Percentiles rank a stretch among this genome's conserved stretches.
Conservation (phyloP, 2,797 vertebrate species). For the Amazona finschi region DNA sequence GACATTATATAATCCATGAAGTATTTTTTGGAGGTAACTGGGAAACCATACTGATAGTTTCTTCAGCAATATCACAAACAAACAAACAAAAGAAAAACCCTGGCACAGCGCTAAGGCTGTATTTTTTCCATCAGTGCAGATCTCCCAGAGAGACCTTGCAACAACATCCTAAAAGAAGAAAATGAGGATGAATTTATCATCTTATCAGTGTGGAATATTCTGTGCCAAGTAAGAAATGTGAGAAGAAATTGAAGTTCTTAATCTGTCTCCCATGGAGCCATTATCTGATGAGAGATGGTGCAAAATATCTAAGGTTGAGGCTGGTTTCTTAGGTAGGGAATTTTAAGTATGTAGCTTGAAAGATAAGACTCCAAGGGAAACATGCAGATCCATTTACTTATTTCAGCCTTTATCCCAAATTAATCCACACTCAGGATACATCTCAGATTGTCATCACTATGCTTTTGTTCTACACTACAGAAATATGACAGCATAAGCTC, state of each 20-base stretch:
- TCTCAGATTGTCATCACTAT: background rate
- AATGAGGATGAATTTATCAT: background rate
- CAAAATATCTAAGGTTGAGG: background rate
- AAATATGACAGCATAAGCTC: background rate
- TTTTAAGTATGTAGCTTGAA: background rate
- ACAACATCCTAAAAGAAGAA: background rate
- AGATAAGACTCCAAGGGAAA: background rate
- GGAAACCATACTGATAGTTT: constrained; percentile 21
- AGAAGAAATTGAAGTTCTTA: background rate
- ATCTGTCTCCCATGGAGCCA: background rate
- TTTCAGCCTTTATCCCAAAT: background rate
- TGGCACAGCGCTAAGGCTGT: background rate
- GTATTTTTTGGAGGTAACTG: background rate
- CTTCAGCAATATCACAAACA: background rate
- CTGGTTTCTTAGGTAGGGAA: background rate
- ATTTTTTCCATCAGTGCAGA: background rate
- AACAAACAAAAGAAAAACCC: background rate
- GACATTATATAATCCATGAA: background rate
- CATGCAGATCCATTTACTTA: background rate
- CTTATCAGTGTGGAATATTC: background rate
- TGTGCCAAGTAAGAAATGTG: background rate
- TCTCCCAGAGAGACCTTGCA: background rate
- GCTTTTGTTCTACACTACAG: background rate
- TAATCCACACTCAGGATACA: background rate
- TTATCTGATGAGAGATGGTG: background rate